A percentile compares a stretch with the other conserved stretches of the same genome.
Evolutionary conservation across 2,797 vertebrate genomes (phyloP).

Genomic region (Epinephelus awoara): DNA sequence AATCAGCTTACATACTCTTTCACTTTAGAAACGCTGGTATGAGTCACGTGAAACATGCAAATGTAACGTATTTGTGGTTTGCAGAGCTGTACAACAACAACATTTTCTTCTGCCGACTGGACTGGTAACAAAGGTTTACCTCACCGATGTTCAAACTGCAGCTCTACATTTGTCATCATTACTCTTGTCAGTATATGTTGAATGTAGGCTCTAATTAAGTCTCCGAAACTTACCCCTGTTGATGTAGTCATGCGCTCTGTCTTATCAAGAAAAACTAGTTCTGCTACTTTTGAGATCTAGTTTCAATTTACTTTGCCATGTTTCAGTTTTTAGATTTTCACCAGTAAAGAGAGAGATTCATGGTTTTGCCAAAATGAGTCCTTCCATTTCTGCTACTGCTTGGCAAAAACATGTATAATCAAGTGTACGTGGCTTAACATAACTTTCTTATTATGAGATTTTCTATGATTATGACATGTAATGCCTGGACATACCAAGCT

Average conservation of each 20-base stretch:
- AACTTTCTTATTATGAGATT: neutral
- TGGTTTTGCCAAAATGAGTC: neutral
- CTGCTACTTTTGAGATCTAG: conserved; percentile 3
- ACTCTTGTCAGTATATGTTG: neutral
- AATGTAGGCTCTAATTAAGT: neutral
- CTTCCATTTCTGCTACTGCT: neutral
- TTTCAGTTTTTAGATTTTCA: neutral
- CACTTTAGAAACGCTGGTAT: too few relatives aligned
- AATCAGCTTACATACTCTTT: too few relatives aligned
- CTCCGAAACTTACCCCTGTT: neutral
- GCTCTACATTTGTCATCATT: too few relatives aligned
- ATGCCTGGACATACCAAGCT: neutral
- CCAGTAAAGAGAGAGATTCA: too few relatives aligned
- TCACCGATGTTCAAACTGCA: too few relatives aligned
- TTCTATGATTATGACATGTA: neutral
- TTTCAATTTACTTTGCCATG: neutral
- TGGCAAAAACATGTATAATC: neutral
- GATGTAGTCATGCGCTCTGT: neutral
- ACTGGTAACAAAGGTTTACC: too few relatives aligned
- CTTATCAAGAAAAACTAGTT: conserved; percentile 17
- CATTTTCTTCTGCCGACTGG: too few relatives aligned
- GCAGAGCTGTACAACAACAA: too few relatives aligned
- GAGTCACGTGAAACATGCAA: too few relatives aligned
- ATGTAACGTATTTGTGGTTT: too few relatives aligned
- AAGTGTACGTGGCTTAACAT: neutral